Evolutionary conservation across 2,113 vertebrate species (phyloP), one percentile per base, ranked within the genome.

Genomic region (Hemiprocne comata): DNA sequence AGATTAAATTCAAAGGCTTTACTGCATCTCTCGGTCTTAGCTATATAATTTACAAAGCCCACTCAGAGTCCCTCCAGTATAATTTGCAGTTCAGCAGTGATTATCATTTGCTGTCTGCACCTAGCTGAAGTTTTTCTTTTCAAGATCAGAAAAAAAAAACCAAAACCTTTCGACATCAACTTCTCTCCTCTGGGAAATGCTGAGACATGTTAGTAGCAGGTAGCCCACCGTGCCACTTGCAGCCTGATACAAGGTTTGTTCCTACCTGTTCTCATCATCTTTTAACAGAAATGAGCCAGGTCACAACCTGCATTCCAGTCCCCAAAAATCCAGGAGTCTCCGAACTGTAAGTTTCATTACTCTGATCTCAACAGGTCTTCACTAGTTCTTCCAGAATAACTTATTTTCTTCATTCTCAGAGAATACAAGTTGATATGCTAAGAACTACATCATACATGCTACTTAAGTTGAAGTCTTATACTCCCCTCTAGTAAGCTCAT

Each of bases 1-100:
- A 97, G 91, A 96, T 97, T 94, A 95, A 96, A 98, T 96, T 97
- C 84, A 90, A 95, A 96, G 89, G 53, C 46, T 94, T 97, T 96
- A 87, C 90, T 89, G 75, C 74, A 87, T 91, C 76, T 94, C 89
- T 77, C 85, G 65, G 62, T 90, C 86, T 97, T 84, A 91, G 92
- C 91, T 75, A 33, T 94, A 80, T 96, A 83, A 96, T 91, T 97
- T 95, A 92, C 92, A 85, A 93, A 96, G 73, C 95, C 90, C 89
- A 89, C 87, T 97, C 89, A 84, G 88, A 95, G 91, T 90, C 58
- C 0, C 78, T 79, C 73, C 92, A 80, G 76, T 89, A 91, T 96
- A 94, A 97, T 97, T 96, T 97, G 89, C 86, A 93, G 93, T 95
- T 96, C 81, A 87, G 78, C 91, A 91, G 46, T 77, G 79, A 97